Percentiles rank a stretch among this genome's conserved stretches.
phyloP scores from a whole-genome alignment of 2,113 vertebrate species.

The Xiphophorus maculatus region DNA sequence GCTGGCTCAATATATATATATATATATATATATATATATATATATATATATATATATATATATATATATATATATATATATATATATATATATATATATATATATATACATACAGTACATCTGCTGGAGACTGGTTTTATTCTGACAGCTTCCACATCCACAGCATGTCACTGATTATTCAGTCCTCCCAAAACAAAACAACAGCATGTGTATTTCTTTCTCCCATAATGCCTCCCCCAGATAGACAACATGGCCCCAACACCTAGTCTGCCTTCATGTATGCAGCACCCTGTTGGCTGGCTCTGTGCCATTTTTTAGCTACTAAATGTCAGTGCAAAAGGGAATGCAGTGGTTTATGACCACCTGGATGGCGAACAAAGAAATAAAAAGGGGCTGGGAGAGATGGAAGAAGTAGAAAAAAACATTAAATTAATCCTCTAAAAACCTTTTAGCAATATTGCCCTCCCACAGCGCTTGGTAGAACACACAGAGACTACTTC shows the following conservation, averaged over 20 bases:
- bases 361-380: slow-evolving; percentile 72
- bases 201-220: slow-evolving; percentile 41
- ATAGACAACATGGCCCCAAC: slow-evolving; percentile 47
- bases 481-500: slow-evolving; percentile 72
- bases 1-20: no score
- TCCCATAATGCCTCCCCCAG: slow-evolving; percentile 17
- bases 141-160: slow-evolving; percentile 37
- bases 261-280: slow-evolving; percentile 40
- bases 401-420: slow-evolving; percentile 47
- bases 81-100: no score
- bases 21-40: no score
- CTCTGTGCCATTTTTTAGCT: slow-evolving; percentile 56
- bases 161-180: slow-evolving; percentile 40
- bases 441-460: slow-evolving; percentile 88
- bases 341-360: slow-evolving; percentile 73
- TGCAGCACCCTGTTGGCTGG: slow-evolving; percentile 46
- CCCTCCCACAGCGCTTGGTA: slow-evolving; percentile 76
- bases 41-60: no score
- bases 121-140: slow-evolving; percentile 19
- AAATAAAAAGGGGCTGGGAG: slow-evolving; percentile 52
- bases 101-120: no score
- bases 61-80: no score
- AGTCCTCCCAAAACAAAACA: slow-evolving; percentile 40
- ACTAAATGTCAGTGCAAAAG: slow-evolving; percentile 70
- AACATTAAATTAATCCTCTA: slow-evolving; percentile 85